Base-by-base conservation (phyloP, 2,113 vertebrate species). In the Dermatemys mawii region DNA sequence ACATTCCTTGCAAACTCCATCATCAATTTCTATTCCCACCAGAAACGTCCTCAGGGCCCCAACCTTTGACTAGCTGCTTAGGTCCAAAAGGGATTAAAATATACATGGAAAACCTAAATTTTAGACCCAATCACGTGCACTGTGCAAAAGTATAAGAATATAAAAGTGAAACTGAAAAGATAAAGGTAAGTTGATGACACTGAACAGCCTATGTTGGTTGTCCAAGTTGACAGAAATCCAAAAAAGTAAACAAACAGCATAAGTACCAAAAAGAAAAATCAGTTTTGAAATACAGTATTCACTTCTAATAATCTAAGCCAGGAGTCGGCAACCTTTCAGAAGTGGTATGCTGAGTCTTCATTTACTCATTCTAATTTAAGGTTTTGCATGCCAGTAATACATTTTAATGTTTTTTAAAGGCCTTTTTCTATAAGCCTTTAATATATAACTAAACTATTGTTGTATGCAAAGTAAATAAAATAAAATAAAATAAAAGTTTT, bases 211-310 rank as follows among this genome's bases (percentile, higher is more conserved):
- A 27, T 44, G 57, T 5, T 70, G 44, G 60, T 24, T 84, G 22
- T 3, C 38, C 81, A 91, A 85, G 50, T 94, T 91, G 35, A 85
- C 10, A 86, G 86, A 86, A 94, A 88, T 67, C 13, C n/a, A 57
- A 85, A 92, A 87, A 46, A 32, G 6, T 94, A 96, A 87, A 83
- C 17, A 95, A 96, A 70, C 24, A 27, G 73, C 24, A 46, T 44
- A 76, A 13, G 41, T 95, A 12, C 53, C 67, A 88, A 86, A 44
- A 91, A 88, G 90, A 46, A 75, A 75, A 76, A 46, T 46, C 48
- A 81, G 67, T 93, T 94, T 93, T 91, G 2, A 85, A 91, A 86
- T 12, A n/a, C n/a, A n/a, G n/a, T n/a, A 94, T 38, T 78, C 26
- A 9, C 22, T 80, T 95, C 48, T 63, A 93, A 86, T 88, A 54